phyloP scores from a whole-genome alignment of 2,797 vertebrate genomes.

The Galagoides demidoff region DNA sequence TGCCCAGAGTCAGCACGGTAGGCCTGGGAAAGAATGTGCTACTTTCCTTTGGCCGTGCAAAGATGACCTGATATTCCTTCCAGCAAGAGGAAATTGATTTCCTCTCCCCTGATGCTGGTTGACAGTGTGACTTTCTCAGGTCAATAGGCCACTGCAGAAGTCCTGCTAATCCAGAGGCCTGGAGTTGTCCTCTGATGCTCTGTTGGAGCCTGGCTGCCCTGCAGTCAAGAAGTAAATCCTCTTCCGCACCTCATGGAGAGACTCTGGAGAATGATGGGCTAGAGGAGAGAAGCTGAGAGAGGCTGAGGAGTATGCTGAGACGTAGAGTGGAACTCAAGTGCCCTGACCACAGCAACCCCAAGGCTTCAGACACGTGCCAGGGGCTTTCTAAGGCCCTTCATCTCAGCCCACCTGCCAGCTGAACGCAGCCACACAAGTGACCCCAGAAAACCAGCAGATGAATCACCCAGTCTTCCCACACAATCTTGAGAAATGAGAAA shows the following conservation, averaged over 20 bases:
- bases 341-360: not conserved
- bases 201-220: not conserved
- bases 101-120: not conserved
- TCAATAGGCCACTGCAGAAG: not conserved
- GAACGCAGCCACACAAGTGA: not conserved
- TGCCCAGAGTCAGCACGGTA: not conserved
- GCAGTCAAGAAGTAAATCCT: not conserved
- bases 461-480: not conserved
- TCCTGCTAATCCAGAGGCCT: not conserved
- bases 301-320: not conserved
- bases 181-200: not conserved
- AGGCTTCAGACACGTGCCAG: not conserved
- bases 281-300: not conserved
- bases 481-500: not conserved
- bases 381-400: not conserved
- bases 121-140: not conserved
- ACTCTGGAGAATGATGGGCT: not conserved
- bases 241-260: rapidly evolving
- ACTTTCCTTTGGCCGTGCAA: not conserved
- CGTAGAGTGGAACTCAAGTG: not conserved
- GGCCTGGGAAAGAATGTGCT: not conserved
- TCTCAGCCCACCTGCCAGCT: not conserved
- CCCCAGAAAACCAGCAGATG: not conserved
- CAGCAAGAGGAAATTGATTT: not conserved
- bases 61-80: not conserved